Percentiles rank a stretch among this genome's conserved stretches.
Evolutionary conservation across 92 coral and sea anemone genomes (phyloP).

Genomic region (Paramuricea clavata): DNA sequence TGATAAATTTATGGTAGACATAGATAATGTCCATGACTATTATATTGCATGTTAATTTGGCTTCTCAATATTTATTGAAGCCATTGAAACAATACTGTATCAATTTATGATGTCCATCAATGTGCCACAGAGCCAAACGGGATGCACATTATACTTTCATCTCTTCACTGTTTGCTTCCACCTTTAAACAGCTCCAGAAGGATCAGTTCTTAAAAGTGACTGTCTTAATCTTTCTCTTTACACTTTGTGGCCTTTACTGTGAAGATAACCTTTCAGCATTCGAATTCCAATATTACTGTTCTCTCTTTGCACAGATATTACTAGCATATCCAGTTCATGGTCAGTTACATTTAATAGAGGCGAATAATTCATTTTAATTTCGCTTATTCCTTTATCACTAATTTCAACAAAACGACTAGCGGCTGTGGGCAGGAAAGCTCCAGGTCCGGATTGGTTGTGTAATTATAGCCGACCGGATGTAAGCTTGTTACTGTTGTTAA

Average conservation of each 20-base stretch:
- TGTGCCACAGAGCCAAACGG: not conserved
- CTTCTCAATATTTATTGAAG: no score
- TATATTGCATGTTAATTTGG: no score
- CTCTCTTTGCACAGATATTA: constrained; percentile 42
- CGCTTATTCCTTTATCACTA: no score
- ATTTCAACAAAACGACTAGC: no score
- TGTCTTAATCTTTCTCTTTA: constrained; percentile 67
- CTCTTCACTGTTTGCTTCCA: constrained; percentile 63
- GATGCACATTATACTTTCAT: constrained; percentile 61
- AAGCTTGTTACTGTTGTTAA: not conserved
- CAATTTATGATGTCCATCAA: constrained; percentile 64
- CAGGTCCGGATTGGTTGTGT: not conserved
- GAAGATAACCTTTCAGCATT: constrained; percentile 57
- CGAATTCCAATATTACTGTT: constrained; percentile 62
- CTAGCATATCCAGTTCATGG: constrained; percentile 53
- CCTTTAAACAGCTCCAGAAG: constrained; percentile 62
- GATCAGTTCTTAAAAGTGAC: constrained; percentile 73
- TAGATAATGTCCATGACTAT: no score
- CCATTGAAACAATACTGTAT: no score
- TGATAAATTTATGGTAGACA: no score
- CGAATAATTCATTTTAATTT: no score
- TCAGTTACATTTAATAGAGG: constrained; percentile 57
- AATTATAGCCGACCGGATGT: not conserved
- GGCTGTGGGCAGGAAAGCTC: no score
- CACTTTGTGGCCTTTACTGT: constrained; percentile 66